A percentile compares a stretch with the other conserved stretches of the same genome.
Evolutionary conservation across 2,888 invertebrate genomes (phyloP).

Genomic region (Taenaris catops): DNA sequence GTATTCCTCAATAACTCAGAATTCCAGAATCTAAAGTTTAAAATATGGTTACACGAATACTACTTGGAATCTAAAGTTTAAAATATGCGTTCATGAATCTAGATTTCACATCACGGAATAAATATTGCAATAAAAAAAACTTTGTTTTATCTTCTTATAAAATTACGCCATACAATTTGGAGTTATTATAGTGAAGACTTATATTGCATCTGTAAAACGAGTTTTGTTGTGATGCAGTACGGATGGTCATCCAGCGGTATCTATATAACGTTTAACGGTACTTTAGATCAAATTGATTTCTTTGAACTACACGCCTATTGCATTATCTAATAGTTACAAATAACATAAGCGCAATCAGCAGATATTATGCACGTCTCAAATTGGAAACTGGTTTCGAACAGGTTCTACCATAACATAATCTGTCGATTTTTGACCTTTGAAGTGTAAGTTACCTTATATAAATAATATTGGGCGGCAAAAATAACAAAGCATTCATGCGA

Average conservation of each 20-base stretch:
- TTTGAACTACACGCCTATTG: neutral
- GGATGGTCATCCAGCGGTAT: slow-evolving; percentile 31
- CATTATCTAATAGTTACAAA: neutral
- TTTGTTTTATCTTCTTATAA: no score
- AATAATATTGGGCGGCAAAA: neutral
- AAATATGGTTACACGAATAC: no score
- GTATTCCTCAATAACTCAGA: no score
- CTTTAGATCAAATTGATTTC: slow-evolving; percentile 16
- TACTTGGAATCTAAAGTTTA: no score
- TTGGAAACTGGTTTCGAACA: slow-evolving; percentile 50
- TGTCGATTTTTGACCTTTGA: slow-evolving; percentile 8
- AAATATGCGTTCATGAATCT: no score
- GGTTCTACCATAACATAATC: slow-evolving; percentile 36
- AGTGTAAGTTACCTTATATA: neutral
- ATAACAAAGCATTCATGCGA: neutral
- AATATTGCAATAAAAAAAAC: no score
- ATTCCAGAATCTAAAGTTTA: no score
- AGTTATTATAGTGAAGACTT: no score
- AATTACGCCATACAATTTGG: no score
- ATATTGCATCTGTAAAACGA: slow-evolving; percentile 64
- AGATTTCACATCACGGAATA: no score
- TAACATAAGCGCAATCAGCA: neutral
- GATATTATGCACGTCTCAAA: slow-evolving; percentile 36
- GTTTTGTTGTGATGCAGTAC: slow-evolving; percentile 51
- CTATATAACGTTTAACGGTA: slow-evolving; percentile 24